These are phyloP conservation scores for Epistrophella euchroma DNA, from an alignment of 2,888 invertebrate species.

Conservation along the genomic window DNA sequence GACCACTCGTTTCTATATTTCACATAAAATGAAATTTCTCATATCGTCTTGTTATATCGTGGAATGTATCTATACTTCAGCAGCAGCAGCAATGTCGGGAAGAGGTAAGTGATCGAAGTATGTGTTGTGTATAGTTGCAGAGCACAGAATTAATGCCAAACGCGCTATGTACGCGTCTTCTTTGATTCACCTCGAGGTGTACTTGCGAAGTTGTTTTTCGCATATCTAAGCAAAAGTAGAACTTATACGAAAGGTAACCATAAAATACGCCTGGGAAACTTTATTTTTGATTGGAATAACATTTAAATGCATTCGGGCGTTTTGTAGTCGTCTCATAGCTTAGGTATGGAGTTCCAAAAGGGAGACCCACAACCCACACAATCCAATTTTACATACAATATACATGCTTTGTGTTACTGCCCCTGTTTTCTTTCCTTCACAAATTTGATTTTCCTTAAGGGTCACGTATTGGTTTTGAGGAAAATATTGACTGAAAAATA, in stretches of 20 bases:
- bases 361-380: conserved; percentile 56
- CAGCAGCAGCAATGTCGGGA: neutral
- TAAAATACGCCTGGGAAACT: conserved; percentile 72
- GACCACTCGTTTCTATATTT: conserved; percentile 36
- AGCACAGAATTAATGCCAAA: conserved; percentile 28
- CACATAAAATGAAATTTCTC: conserved; percentile 43
- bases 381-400: neutral
- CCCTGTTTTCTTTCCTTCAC: neutral
- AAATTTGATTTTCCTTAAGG: neutral
- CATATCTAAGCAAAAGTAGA: conserved; percentile 51
- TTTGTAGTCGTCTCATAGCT: neutral
- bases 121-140: conserved; percentile 8
- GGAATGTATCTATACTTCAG: neutral
- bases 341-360: conserved; percentile 17
- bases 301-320: conserved; percentile 65
- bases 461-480: neutral
- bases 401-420: neutral
- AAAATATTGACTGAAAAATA: too few relatives aligned
- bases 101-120: conserved; percentile 7
- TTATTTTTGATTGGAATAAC: conserved; percentile 74
- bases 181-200: conserved; percentile 38
- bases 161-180: conserved; percentile 35
- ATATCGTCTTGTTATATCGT: neutral
- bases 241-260: conserved; percentile 19
- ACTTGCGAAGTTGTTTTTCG: conserved; percentile 48